Evolutionary conservation across 2,888 invertebrate species (phyloP).

Genomic region (Spialia ferax): DNA sequence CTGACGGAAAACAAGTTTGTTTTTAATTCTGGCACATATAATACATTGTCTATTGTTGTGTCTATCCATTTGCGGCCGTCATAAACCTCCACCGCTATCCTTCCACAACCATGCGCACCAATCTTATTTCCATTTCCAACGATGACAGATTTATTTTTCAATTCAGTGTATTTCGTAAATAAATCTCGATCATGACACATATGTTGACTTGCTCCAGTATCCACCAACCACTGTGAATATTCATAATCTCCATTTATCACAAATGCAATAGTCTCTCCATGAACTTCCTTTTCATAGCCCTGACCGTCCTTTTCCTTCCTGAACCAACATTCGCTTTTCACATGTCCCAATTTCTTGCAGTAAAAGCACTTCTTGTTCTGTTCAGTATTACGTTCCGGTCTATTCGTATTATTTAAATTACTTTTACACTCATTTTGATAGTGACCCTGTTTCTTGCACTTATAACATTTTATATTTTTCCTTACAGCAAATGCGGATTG

Average conservation of each 20-base stretch:
- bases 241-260: constrained; percentile 23
- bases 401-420: constrained; percentile 1
- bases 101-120: constrained; percentile 43
- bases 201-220: constrained; percentile 48
- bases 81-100: constrained; percentile 44
- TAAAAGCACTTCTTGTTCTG: constrained; percentile 22
- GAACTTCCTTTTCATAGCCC: too few relatives aligned
- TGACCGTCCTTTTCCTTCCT: neutral
- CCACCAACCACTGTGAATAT: constrained; percentile 47
- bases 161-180: constrained; percentile 38
- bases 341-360: constrained; percentile 32
- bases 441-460: neutral
- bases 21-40: constrained; percentile 47
- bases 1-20: constrained; percentile 19
- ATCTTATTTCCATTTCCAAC: constrained; percentile 45
- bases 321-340: constrained; percentile 19
- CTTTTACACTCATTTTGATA: neutral
- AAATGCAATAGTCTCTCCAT: constrained; percentile 39
- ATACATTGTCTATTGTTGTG: constrained; percentile 48
- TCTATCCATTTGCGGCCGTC: constrained; percentile 48
- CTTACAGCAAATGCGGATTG: neutral
- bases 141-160: constrained; percentile 42
- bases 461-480: neutral
- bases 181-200: constrained; percentile 46
- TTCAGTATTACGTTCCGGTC: too few relatives aligned